These are phyloP conservation scores for Chydorus sphaericus DNA, from an alignment of 2,888 invertebrate species.

Conservation along the genomic window DNA sequence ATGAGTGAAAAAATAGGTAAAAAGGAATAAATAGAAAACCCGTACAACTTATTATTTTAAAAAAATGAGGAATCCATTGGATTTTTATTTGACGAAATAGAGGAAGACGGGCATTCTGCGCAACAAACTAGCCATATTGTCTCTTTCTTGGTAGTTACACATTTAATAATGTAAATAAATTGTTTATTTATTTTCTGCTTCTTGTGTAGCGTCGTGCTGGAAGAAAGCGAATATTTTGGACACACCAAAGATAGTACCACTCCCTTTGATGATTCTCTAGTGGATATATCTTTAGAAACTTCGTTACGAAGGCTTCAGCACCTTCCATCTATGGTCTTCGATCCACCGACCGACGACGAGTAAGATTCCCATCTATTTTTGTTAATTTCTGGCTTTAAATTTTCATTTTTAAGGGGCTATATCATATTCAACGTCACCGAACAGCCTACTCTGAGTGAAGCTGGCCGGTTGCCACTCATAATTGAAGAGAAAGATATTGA, in stretches of 20 bases:
- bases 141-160: constrained; percentile 32
- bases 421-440: not conserved
- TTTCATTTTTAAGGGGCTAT: constrained; percentile 1
- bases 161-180: not conserved
- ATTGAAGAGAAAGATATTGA: constrained; percentile 92
- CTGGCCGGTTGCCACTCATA: constrained; percentile 70
- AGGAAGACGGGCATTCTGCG: constrained; percentile 81
- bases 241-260: constrained; percentile 58
- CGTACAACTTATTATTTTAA: no score
- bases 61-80: no score
- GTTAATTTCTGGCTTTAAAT: not conserved
- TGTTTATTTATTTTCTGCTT: constrained; percentile 26
- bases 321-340: constrained; percentile 60
- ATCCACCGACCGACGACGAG: constrained; percentile 55
- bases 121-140: constrained; percentile 46
- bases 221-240: constrained; percentile 70
- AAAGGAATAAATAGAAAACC: no score
- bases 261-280: constrained; percentile 53
- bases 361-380: constrained; percentile 21
- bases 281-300: constrained; percentile 50
- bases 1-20: no score
- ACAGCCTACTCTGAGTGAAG: constrained; percentile 6
- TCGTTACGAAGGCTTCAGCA: constrained; percentile 58
- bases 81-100: no score
- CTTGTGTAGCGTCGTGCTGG: constrained; percentile 59